These are phyloP conservation scores for Diogma glabrata DNA, from an alignment of 2,888 invertebrate species.

Conservation along the genomic window DNA sequence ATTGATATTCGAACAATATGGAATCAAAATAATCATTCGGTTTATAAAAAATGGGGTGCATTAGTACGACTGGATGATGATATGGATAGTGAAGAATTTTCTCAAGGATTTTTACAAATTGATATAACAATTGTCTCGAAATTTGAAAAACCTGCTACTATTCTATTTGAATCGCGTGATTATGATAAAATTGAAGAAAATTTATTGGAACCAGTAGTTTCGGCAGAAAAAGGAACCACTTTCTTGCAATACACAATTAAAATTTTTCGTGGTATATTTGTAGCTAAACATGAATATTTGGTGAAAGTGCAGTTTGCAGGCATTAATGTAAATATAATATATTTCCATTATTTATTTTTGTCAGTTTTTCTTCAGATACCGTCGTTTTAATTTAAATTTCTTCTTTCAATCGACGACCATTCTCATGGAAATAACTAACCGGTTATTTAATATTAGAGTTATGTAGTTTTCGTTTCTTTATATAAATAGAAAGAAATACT, in stretches of 20 bases:
- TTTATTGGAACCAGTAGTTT: neutral
- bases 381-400: too few relatives aligned
- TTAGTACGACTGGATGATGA: slow-evolving; percentile 53
- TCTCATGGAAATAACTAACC: too few relatives aligned
- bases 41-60: slow-evolving; percentile 78
- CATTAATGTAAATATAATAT: too few relatives aligned
- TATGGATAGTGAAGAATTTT: slow-evolving; percentile 25
- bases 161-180: slow-evolving; percentile 36
- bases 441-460: too few relatives aligned
- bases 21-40: slow-evolving; percentile 62
- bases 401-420: too few relatives aligned
- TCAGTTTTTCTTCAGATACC: too few relatives aligned
- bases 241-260: slow-evolving; percentile 43
- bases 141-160: slow-evolving; percentile 44
- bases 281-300: slow-evolving; percentile 31
- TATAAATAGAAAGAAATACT: too few relatives aligned
- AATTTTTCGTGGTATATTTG: slow-evolving; percentile 41
- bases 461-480: too few relatives aligned
- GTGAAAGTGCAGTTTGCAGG: too few relatives aligned
- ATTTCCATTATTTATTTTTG: too few relatives aligned
- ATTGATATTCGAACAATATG: slow-evolving; percentile 60
- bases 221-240: too few relatives aligned
- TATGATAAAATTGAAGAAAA: slow-evolving; percentile 56
- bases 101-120: slow-evolving; percentile 68
- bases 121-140: slow-evolving; percentile 63